Evolutionary conservation across 2,113 vertebrate species (phyloP).

Genomic region (Bucco capensis): DNA sequence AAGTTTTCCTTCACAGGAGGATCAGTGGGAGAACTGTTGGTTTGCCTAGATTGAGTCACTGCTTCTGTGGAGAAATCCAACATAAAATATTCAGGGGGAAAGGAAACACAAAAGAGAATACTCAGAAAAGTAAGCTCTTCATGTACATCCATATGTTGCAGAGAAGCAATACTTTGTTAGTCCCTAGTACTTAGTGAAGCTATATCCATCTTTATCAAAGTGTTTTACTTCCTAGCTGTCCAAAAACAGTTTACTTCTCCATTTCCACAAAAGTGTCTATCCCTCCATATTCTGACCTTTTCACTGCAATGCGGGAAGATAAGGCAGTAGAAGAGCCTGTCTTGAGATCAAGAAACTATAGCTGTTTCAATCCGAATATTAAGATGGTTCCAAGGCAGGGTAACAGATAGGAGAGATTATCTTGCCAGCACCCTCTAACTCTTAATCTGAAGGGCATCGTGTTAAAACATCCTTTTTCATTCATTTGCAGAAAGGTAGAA

Average conservation of each 20-base stretch:
- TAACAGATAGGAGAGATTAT: neutral
- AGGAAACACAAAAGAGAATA: neutral
- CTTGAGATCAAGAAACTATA: neutral
- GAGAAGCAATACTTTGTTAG: neutral
- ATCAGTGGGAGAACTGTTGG: constrained; percentile 19
- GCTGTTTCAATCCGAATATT: neutral
- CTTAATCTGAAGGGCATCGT: neutral
- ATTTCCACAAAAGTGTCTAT: neutral
- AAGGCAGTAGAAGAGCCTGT: neutral
- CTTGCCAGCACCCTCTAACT: neutral
- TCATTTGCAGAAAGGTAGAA: neutral
- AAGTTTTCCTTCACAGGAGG: neutral
- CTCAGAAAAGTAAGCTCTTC: neutral
- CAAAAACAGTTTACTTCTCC: neutral
- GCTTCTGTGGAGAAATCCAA: constrained; percentile 3
- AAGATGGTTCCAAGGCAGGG: neutral
- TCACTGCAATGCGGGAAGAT: neutral
- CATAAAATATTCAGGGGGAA: constrained; percentile 8
- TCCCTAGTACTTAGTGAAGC: neutral
- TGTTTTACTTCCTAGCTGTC: neutral
- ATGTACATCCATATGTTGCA: neutral
- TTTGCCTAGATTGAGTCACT: constrained; percentile 22
- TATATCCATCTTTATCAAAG: neutral
- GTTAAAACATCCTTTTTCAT: neutral
- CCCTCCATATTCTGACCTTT: neutral